phyloP scores from a whole-genome alignment of 2,888 invertebrate genomes.

The Trichopoda pennipes region DNA sequence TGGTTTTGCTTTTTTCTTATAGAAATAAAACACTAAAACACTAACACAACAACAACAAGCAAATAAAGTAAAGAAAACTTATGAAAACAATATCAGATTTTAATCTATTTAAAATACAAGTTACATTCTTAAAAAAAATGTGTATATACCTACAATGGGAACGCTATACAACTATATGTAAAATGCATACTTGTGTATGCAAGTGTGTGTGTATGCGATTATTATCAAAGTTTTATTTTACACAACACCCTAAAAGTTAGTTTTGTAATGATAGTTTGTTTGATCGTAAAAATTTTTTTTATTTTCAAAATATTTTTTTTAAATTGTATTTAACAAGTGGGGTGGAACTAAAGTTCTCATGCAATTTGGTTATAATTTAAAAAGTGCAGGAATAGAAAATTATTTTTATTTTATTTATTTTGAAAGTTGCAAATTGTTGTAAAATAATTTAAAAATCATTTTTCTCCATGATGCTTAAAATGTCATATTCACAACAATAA shows the following conservation, averaged over 20 bases:
- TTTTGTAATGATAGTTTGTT: conserved; percentile 33
- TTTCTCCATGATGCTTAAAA: no score
- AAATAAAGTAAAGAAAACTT: conserved; percentile 21
- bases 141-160: no score
- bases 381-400: background rate
- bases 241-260: conserved; percentile 48
- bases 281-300: conserved; percentile 44
- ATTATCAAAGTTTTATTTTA: conserved; percentile 11
- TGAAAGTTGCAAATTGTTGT: no score
- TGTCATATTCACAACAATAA: no score
- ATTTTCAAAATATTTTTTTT: conserved; percentile 3
- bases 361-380: background rate
- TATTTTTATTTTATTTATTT: no score
- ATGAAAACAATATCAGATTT: conserved; percentile 18
- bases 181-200: background rate
- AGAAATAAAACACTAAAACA: conserved; percentile 1
- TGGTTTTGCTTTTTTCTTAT: conserved; percentile 36
- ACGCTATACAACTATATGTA: no score
- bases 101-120: background rate
- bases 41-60: conserved; percentile 23
- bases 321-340: conserved; percentile 32
- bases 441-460: no score
- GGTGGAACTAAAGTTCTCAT: conserved; percentile 26
- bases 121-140: background rate
- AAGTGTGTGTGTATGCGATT: background rate